Conservation (phyloP, 2,113 vertebrate species). For the Cololabis saira region DNA sequence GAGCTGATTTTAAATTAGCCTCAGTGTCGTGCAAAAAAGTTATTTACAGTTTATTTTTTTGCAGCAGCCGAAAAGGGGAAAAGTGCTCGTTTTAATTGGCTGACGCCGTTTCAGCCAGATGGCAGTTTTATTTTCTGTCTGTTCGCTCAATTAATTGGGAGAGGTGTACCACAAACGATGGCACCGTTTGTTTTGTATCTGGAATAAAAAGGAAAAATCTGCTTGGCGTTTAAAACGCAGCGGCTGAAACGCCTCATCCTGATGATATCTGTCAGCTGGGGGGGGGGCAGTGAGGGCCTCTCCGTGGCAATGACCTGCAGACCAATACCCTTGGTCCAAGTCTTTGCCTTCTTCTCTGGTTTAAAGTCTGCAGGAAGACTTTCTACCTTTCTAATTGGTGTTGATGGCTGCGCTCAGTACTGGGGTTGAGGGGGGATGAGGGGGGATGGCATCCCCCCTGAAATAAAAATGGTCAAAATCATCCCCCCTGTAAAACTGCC, state of each 20-base stretch:
- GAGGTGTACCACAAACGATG: slow-evolving; percentile 19
- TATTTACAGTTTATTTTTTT: slow-evolving; percentile 41
- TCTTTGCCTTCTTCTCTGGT: slow-evolving; percentile 29
- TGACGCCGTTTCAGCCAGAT: slow-evolving; percentile 53
- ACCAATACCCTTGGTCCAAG: slow-evolving; percentile 15
- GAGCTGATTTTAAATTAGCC: slow-evolving; percentile 58
- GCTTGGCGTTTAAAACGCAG: slow-evolving; percentile 1
- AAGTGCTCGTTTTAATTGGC: slow-evolving; percentile 65
- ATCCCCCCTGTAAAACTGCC: no score
- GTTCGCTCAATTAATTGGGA: slow-evolving; percentile 41
- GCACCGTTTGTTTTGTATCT: neutral
- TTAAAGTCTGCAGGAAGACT: slow-evolving; percentile 10
- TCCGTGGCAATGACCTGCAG: neutral
- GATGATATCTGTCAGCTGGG: slow-evolving; percentile 58
- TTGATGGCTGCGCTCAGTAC: slow-evolving; percentile 45
- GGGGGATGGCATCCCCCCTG: no score
- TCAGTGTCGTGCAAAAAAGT: slow-evolving; percentile 44
- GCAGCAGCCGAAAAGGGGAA: slow-evolving; percentile 13
- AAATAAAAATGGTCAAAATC: no score
- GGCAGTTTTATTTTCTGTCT: slow-evolving; percentile 37
- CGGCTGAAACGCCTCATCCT: slow-evolving; percentile 6
- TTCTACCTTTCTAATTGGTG: slow-evolving; percentile 33
- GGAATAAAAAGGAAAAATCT: neutral
- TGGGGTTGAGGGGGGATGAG: no score
- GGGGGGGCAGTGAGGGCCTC: slow-evolving; percentile 16